A percentile compares a stretch with the other conserved stretches of the same genome.
phyloP scores from a whole-genome alignment of 2,888 invertebrate species.

The Sceliomorpha sp. region DNA sequence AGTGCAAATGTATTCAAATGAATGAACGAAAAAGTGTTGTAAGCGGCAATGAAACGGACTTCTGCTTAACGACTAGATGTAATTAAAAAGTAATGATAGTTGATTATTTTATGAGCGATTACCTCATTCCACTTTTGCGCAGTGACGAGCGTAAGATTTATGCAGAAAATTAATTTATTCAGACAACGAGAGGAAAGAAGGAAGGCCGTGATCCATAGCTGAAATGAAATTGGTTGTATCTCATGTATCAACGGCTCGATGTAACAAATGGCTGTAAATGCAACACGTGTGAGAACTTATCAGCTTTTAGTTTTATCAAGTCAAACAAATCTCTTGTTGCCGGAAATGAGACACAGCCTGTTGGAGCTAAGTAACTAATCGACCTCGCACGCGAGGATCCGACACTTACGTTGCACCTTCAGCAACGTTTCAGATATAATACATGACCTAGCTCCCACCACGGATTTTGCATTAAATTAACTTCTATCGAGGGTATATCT shows the following conservation, averaged over 20 bases:
- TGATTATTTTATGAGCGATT: slow-evolving; percentile 27
- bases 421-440: slow-evolving; percentile 32
- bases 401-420: slow-evolving; percentile 51
- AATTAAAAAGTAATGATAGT: slow-evolving; percentile 19
- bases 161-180: slow-evolving; percentile 47
- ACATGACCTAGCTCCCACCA: slow-evolving; percentile 25
- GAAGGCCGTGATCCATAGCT: slow-evolving; percentile 49
- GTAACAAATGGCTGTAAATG: slow-evolving; percentile 53
- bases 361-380: slow-evolving; percentile 58
- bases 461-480: slow-evolving; percentile 51
- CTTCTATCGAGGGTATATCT: slow-evolving; percentile 36
- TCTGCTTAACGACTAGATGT: slow-evolving; percentile 13
- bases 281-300: slow-evolving; percentile 58
- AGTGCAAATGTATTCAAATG: slow-evolving; percentile 17
- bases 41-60: slow-evolving; percentile 19
- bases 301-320: slow-evolving; percentile 60
- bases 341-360: slow-evolving; percentile 57
- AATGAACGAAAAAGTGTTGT: slow-evolving; percentile 26
- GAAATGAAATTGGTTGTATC: slow-evolving; percentile 55
- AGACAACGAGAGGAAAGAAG: slow-evolving; percentile 27
- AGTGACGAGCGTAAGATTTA: slow-evolving; percentile 27
- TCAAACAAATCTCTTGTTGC: slow-evolving; percentile 59
- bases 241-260: slow-evolving; percentile 54
- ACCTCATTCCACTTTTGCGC: slow-evolving; percentile 41
- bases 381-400: slow-evolving; percentile 57